These are phyloP conservation scores for Phania funesta DNA, from an alignment of 2,888 invertebrate species.

Conservation along the genomic window DNA sequence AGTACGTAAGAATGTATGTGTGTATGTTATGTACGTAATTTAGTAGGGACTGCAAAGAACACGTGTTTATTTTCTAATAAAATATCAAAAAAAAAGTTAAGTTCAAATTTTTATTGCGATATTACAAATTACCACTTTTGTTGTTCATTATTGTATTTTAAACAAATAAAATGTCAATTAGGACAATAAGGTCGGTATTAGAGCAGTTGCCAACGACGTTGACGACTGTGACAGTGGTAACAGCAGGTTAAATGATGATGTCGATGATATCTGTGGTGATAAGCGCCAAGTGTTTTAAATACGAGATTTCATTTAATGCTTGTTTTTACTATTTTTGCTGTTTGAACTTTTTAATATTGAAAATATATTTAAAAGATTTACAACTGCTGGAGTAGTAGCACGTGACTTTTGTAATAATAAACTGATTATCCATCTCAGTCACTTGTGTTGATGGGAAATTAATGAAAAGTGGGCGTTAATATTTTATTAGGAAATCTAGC, in stretches of 20 bases:
- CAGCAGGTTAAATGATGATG: not conserved
- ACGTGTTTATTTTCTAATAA: conserved; percentile 79
- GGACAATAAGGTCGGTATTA: conserved; percentile 48
- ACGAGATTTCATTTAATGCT: conserved; percentile 13
- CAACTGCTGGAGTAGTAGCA: conserved; percentile 39
- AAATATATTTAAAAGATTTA: conserved; percentile 38
- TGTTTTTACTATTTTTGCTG: not conserved
- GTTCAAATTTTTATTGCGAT: conserved; percentile 35
- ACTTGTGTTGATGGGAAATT: not conserved
- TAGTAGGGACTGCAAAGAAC: conserved; percentile 70
- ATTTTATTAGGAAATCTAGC: not conserved
- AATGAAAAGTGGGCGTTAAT: not conserved
- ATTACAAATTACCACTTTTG: conserved; percentile 48
- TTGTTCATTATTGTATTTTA: conserved; percentile 58
- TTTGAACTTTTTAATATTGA: conserved; percentile 38
- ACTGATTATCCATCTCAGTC: conserved; percentile 37
- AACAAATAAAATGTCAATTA: conserved; percentile 71
- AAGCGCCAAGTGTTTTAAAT: conserved; percentile 55
- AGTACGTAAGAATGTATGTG: not conserved
- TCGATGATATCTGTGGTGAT: conserved; percentile 52
- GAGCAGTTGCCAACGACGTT: not conserved
- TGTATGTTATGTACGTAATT: not conserved
- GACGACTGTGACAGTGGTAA: not conserved
- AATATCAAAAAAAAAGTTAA: conserved; percentile 47
- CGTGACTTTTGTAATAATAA: conserved; percentile 59